Percentiles rank a stretch among this genome's conserved stretches.
These are phyloP conservation scores for Pteria penguin DNA, from an alignment of 2,888 invertebrate genomes.

Conservation along the genomic window DNA sequence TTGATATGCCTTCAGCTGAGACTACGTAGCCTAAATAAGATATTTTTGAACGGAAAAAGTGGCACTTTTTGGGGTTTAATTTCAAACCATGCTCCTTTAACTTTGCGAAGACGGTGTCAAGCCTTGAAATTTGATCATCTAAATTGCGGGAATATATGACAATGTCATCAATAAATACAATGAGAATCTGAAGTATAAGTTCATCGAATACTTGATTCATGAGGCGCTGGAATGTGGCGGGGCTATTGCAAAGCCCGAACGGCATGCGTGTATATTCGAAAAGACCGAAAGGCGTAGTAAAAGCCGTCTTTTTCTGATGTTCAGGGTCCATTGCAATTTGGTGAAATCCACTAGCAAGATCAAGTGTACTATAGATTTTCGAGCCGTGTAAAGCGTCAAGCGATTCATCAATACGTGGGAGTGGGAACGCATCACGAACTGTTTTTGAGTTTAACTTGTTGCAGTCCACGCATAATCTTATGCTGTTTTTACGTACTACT, in stretches of 20 bases:
- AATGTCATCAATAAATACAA: slow-evolving; percentile 5
- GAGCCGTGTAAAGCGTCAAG: slow-evolving; percentile 15
- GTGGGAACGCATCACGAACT: slow-evolving; percentile 17
- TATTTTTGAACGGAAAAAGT: slow-evolving; percentile 12
- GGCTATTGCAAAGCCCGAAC: slow-evolving; percentile 26
- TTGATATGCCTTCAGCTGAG: background rate
- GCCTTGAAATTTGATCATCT: background rate
- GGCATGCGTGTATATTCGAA: slow-evolving; percentile 39
- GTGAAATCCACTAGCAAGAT: slow-evolving; percentile 18
- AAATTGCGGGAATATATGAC: slow-evolving; percentile 2
- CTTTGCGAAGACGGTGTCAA: slow-evolving; percentile 13
- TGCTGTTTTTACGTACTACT: slow-evolving; percentile 43
- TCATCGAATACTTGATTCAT: slow-evolving; percentile 32
- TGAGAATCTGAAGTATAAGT: background rate
- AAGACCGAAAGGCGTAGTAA: slow-evolving; percentile 18
- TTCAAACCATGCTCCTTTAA: slow-evolving; percentile 22
- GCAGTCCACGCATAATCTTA: slow-evolving; percentile 48
- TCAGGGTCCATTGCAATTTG: no score
- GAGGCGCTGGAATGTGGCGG: slow-evolving; percentile 33
- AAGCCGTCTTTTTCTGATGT: slow-evolving; percentile 11
- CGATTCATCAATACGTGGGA: slow-evolving; percentile 21
- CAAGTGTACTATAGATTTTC: slow-evolving; percentile 15
- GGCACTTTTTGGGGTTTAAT: slow-evolving; percentile 24
- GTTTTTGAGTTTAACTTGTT: slow-evolving; percentile 13
- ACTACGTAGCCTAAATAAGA: slow-evolving; percentile 4